These are phyloP conservation scores for Lepidothrix coronata DNA, from an alignment of 2,113 vertebrate genomes.

Conservation along the genomic window DNA sequence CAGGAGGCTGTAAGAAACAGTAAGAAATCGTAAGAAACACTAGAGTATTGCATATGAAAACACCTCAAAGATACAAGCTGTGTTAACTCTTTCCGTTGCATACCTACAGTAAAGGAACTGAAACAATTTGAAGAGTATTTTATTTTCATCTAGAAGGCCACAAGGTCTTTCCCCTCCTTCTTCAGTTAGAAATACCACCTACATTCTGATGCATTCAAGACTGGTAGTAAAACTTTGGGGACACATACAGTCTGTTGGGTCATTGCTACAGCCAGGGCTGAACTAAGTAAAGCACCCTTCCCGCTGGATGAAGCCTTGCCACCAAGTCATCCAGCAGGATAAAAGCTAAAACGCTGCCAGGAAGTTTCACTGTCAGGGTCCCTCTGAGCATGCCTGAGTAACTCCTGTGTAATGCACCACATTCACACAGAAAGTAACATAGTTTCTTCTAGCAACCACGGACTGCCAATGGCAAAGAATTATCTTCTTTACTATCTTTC, in stretches of 20 bases:
- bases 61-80: background rate
- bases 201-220: background rate
- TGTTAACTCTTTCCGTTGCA: background rate
- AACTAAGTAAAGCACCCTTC: background rate
- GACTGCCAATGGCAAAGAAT: background rate
- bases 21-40: background rate
- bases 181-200: background rate
- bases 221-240: background rate
- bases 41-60: background rate
- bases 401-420: background rate
- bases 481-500: background rate
- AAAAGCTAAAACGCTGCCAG: background rate
- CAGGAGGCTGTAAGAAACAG: background rate
- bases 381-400: background rate
- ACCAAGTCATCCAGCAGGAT: background rate
- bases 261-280: background rate
- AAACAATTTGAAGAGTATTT: background rate
- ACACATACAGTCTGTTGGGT: background rate
- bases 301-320: background rate
- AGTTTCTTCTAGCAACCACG: background rate
- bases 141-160: background rate
- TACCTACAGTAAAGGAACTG: background rate
- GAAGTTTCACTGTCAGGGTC: background rate
- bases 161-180: rapidly evolving
- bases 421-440: background rate